Evolutionary conservation across 23 tunicate genomes (phyloP), one percentile per base, ranked within the genome.

Genomic region (Oikopleura dioica): DNA sequence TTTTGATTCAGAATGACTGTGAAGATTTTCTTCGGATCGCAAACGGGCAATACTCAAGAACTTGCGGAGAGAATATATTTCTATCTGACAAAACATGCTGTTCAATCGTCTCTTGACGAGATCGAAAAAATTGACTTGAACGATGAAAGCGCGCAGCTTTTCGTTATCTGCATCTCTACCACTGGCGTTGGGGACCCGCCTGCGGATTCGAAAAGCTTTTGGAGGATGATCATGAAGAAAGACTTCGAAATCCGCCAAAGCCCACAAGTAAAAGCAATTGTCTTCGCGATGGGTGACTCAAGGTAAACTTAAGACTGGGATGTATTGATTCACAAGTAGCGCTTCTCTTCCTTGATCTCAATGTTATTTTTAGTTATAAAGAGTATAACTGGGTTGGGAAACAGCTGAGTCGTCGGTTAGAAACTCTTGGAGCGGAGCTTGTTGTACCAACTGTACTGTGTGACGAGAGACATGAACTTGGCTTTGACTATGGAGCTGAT

Each of bases 231-330:
- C 33, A 63, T 63, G 72, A 23, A 63, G 4, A 63, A 63, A 63
- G n/a, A n/a, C n/a, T n/a, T n/a, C n/a, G n/a, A n/a, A n/a, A n/a
- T n/a, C n/a, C n/a, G n/a, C n/a, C 32, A 63, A 2, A 5, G 5
- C 4, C 4, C 30, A 4, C 32, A 63, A 16, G 29, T 63, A 2
- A 31, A 24, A 21, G 26, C 16, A 63, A 12, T 23, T 63, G 4
- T 63, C 5, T 63, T 63, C 26, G 72, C 72, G 5, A 63, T 63
- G 72, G 72, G 72, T 28, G 72, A 63, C 33, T 63, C 72, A 23
- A 44, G 21, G 55, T 9, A 44, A 28, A 23, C 33, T 63, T 21
- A 44, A 9, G 21, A 9, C 55, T 21, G 55, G 55, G 21, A 44
- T 44, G 9, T 44, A 9, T 44, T 44, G 9, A 9, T 21, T 21